These are phyloP conservation scores for Ischnus inquisitorius DNA, from an alignment of 2,888 invertebrate genomes.

Conservation along the genomic window DNA sequence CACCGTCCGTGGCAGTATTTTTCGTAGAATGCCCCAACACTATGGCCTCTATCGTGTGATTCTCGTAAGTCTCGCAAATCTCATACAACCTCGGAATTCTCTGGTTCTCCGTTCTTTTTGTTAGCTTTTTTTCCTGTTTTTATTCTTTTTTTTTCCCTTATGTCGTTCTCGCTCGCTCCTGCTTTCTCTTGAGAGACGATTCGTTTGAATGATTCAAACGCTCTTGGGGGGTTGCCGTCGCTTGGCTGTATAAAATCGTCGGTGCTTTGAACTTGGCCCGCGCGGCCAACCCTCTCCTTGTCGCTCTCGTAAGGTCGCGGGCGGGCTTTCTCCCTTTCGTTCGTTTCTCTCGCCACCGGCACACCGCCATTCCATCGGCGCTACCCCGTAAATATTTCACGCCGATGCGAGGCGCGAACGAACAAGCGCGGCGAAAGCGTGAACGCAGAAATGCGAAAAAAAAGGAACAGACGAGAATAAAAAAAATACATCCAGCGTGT, in stretches of 20 bases:
- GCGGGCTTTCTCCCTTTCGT: constrained; percentile 8
- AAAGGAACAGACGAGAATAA: constrained; percentile 35
- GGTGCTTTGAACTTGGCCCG: constrained; percentile 65
- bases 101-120: constrained; percentile 26
- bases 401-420: constrained; percentile 38
- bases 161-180: constrained; percentile 8
- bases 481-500: constrained; percentile 8
- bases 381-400: constrained; percentile 63
- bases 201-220: constrained; percentile 67
- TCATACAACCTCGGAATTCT: constrained; percentile 50
- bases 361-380: constrained; percentile 19
- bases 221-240: constrained; percentile 48
- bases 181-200: constrained; percentile 53
- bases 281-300: constrained; percentile 39
- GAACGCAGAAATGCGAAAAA: constrained; percentile 34
- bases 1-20: constrained; percentile 20
- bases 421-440: constrained; percentile 42
- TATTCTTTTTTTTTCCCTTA: constrained; percentile 17
- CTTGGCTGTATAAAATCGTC: constrained; percentile 58
- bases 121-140: not conserved
- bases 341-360: constrained; percentile 21
- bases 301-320: constrained; percentile 10
- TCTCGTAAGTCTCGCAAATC: constrained; percentile 63
- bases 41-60: constrained; percentile 37
- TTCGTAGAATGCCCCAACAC: constrained; percentile 33